Evolutionary conservation across 2,113 vertebrate species (phyloP).

Genomic region (Raja brachyura): DNA sequence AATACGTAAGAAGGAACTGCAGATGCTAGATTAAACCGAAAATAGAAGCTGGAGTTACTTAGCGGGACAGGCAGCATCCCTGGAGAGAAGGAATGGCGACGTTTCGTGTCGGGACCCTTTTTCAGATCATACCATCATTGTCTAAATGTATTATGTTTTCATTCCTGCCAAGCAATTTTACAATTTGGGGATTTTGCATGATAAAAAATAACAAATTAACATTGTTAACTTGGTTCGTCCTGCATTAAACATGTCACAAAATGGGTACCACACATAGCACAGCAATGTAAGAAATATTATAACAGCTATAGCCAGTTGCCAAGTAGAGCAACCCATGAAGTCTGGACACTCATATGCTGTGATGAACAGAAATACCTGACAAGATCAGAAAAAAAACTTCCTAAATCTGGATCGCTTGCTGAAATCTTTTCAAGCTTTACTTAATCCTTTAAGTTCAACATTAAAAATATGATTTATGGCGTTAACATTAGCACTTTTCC

Average conservation of each 20-base stretch:
- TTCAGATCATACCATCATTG: background rate
- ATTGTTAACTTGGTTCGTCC: slow-evolving; percentile 1
- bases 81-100: too few species aligned
- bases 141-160: background rate
- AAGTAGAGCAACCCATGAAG: background rate
- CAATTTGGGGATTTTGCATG: background rate
- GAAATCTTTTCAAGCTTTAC: background rate
- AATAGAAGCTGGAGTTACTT: too few species aligned
- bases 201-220: background rate
- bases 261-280: background rate
- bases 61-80: too few species aligned
- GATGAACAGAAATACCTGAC: background rate
- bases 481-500: background rate
- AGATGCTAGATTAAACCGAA: too few species aligned
- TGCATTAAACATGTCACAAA: slow-evolving; percentile 5
- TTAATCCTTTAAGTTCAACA: background rate
- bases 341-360: background rate
- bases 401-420: background rate
- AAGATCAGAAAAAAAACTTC: slow-evolving; percentile 7
- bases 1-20: too few species aligned
- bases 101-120: too few species aligned
- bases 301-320: background rate
- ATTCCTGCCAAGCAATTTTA: background rate
- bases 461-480: slow-evolving; percentile 25
- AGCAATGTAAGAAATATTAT: background rate